A percentile compares a stretch with the other conserved stretches of the same genome.
Evolutionary conservation across 2,113 vertebrate species (phyloP).

Genomic region (Microcebus murinus): DNA sequence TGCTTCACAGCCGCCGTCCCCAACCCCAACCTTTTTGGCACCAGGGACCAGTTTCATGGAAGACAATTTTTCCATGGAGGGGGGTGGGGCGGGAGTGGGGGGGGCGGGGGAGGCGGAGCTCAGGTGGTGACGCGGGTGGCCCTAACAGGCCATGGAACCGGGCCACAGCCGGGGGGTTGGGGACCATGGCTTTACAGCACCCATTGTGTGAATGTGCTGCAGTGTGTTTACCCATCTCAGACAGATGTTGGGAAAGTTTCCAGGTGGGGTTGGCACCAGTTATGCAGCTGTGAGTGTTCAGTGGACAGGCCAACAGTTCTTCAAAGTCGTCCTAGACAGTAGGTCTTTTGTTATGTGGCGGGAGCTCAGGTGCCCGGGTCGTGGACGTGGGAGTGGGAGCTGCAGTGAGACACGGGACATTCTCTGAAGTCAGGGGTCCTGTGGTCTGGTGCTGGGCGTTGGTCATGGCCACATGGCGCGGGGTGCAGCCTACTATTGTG

Average conservation of each 20-base stretch:
- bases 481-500: rapidly evolving
- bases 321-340: neutral
- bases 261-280: neutral
- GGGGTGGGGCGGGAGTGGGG: no score
- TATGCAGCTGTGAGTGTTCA: neutral
- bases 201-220: rapidly evolving
- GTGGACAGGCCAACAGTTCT: rapidly evolving
- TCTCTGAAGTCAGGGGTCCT: neutral
- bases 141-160: no score
- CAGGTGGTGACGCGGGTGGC: no score
- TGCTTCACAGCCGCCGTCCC: no score
- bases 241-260: neutral
- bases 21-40: no score
- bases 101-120: no score
- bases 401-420: rapidly evolving
- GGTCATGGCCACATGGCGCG: rapidly evolving
- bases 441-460: no score
- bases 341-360: neutral
- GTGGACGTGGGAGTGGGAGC: rapidly evolving
- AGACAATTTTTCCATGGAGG: no score
- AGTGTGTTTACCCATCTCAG: rapidly evolving
- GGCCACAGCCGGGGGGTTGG: no score
- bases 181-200: no score
- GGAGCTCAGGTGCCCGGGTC: no score
- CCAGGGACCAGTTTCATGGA: no score